Evolutionary conservation across 2,113 vertebrate genomes (phyloP).

Genomic region (Chroicocephalus ridibundus): DNA sequence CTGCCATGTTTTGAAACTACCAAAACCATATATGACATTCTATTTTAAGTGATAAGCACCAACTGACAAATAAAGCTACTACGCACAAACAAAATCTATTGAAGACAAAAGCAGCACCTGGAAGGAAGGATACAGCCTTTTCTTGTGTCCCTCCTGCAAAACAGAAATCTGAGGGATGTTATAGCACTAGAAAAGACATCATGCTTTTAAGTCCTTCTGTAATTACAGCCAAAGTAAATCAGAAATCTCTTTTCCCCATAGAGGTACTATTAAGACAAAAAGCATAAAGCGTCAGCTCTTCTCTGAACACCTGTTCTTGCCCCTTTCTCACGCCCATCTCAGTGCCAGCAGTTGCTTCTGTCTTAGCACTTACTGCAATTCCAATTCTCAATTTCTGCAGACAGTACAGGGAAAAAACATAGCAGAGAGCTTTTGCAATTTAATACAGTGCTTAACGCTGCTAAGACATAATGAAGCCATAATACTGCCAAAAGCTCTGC

Average conservation of each 20-base stretch:
- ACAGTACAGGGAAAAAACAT: not conserved
- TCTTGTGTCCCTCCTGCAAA: not conserved
- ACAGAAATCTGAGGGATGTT: not conserved
- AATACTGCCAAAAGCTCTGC: not conserved
- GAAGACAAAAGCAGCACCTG: not conserved
- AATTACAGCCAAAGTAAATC: not conserved
- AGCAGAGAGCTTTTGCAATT: not conserved
- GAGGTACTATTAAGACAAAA: not conserved
- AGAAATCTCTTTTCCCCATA: not conserved
- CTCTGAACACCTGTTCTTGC: not conserved
- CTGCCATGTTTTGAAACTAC: not conserved
- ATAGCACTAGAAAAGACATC: not conserved
- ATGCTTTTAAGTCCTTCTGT: not conserved
- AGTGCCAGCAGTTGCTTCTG: not conserved
- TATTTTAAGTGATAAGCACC: not conserved
- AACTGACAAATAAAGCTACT: not conserved
- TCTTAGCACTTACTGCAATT: not conserved
- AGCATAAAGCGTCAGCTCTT: not conserved
- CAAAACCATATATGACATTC: accelerated
- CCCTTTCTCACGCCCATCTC: not conserved
- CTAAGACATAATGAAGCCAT: accelerated
- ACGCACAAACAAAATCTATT: not conserved
- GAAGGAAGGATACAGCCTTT: not conserved
- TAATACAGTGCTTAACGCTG: not conserved
- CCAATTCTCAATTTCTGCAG: not conserved